These are phyloP conservation scores for Merops nubicus DNA, from an alignment of 2,113 vertebrate species.

Conservation along the genomic window DNA sequence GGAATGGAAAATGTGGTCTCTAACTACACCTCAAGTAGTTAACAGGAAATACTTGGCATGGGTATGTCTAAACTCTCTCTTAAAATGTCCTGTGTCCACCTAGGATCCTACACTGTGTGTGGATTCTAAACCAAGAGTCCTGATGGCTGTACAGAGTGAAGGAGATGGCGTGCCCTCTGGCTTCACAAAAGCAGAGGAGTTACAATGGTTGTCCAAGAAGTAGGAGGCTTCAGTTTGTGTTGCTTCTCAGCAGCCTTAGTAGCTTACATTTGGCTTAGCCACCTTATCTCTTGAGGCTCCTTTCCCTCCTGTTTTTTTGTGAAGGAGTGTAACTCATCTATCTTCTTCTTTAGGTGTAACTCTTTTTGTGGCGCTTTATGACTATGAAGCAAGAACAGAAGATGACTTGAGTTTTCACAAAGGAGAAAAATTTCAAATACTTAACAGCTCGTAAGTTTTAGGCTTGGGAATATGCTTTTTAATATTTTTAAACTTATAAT, in stretches of 20 bases:
- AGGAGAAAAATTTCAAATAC: conserved; percentile 96
- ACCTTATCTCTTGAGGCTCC: not conserved
- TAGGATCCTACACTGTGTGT: not conserved
- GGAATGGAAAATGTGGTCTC: not conserved
- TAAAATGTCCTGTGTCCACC: not conserved
- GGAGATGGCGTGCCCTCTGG: rapidly evolving
- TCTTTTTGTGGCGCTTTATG: conserved; percentile 96
- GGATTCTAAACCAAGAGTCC: not conserved
- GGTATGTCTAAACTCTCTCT: not conserved
- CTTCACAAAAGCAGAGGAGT: not conserved
- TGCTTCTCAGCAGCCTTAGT: not conserved
- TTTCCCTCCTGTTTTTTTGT: not conserved
- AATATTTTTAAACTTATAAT: not conserved
- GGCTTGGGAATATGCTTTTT: not conserved
- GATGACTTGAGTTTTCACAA: conserved; percentile 98
- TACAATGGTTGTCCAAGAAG: not conserved
- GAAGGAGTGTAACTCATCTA: not conserved
- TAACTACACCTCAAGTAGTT: not conserved
- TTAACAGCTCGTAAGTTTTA: conserved; percentile 97
- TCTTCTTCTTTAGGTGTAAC: conserved; percentile 87
- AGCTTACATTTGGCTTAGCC: not conserved
- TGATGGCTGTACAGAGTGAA: not conserved
- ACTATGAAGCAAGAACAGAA: conserved; percentile 96
- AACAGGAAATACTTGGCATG: not conserved
- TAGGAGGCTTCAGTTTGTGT: not conserved